Conservation (phyloP, 1,140 invertebrate genomes). For the Drosophila micromelanica region DNA sequence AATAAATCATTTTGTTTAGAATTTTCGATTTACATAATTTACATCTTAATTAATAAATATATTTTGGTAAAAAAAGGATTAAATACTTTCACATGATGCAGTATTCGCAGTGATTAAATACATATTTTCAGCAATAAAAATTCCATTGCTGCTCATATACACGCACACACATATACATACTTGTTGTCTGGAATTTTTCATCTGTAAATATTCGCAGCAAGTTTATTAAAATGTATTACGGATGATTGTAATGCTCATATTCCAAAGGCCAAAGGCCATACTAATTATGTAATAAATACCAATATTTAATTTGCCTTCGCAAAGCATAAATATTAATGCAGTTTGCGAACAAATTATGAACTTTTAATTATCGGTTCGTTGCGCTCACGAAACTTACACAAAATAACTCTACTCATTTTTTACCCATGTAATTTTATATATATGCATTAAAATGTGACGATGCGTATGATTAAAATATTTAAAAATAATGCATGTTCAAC, state of each 20-base stretch:
- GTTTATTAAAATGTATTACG: slow-evolving; percentile 61
- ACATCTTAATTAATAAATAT: not conserved
- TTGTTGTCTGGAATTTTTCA: slow-evolving; percentile 59
- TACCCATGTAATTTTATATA: not conserved
- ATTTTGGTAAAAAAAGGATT: too few relatives aligned
- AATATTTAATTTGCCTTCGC: slow-evolving; percentile 37
- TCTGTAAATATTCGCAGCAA: slow-evolving; percentile 47
- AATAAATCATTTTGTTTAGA: not conserved
- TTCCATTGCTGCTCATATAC: not conserved
- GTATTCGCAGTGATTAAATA: too few relatives aligned
- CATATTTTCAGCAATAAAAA: too few relatives aligned
- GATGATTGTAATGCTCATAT: slow-evolving; percentile 1
- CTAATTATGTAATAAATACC: slow-evolving; percentile 62
- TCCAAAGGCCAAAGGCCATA: slow-evolving; percentile 14
- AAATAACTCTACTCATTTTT: not conserved
- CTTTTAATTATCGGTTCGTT: slow-evolving; percentile 52
- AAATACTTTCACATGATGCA: too few relatives aligned
- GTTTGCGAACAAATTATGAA: slow-evolving; percentile 56
- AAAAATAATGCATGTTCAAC: slow-evolving; percentile 1
- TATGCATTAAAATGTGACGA: slow-evolving; percentile 8
- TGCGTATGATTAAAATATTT: slow-evolving; percentile 16
- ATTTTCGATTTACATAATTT: not conserved
- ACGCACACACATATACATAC: slow-evolving; percentile 1
- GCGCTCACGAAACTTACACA: slow-evolving; percentile 22
- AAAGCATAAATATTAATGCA: slow-evolving; percentile 59